phyloP scores from a whole-genome alignment of 2,888 invertebrate genomes.

The Anaspis maculata region DNA sequence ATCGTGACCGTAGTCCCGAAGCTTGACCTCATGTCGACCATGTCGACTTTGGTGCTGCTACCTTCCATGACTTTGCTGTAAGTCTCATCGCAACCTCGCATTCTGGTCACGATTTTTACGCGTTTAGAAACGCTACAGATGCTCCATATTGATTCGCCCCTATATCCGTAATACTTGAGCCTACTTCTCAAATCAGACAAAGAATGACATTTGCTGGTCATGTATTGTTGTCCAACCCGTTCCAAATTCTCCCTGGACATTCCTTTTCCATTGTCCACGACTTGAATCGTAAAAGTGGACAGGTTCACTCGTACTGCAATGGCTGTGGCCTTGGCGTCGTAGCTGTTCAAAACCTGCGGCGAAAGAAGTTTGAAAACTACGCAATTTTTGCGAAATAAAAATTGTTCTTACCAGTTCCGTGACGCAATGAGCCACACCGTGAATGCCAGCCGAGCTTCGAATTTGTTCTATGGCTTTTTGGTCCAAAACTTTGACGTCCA shows the following conservation, averaged over 20 bases:
- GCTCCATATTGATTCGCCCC: constrained; percentile 60
- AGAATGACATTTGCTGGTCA: constrained; percentile 56
- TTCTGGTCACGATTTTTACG: constrained; percentile 53
- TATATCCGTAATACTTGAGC: constrained; percentile 54
- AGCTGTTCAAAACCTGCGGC: constrained; percentile 55
- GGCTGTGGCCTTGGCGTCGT: constrained; percentile 61
- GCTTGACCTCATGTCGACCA: constrained; percentile 47
- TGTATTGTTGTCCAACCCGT: constrained; percentile 51
- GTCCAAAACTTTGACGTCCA: constrained; percentile 32
- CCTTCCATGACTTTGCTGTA: constrained; percentile 46
- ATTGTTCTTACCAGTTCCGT: constrained; percentile 51
- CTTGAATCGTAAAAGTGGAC: constrained; percentile 54
- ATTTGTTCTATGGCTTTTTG: constrained; percentile 46
- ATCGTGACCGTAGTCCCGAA: constrained; percentile 66
- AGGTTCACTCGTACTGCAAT: constrained; percentile 62
- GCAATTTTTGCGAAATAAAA: background rate
- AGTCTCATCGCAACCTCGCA: constrained; percentile 43
- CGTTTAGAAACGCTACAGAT: constrained; percentile 49
- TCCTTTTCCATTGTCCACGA: constrained; percentile 71
- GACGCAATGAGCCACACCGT: constrained; percentile 50
- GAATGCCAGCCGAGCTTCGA: constrained; percentile 50
- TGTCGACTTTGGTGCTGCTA: constrained; percentile 20
- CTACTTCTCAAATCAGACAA: constrained; percentile 46
- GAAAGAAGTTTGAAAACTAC: constrained; percentile 1
- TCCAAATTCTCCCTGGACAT: constrained; percentile 50